These are phyloP conservation scores for Acanthornis magna DNA, from an alignment of 2,797 vertebrate genomes.

Conservation along the genomic window DNA sequence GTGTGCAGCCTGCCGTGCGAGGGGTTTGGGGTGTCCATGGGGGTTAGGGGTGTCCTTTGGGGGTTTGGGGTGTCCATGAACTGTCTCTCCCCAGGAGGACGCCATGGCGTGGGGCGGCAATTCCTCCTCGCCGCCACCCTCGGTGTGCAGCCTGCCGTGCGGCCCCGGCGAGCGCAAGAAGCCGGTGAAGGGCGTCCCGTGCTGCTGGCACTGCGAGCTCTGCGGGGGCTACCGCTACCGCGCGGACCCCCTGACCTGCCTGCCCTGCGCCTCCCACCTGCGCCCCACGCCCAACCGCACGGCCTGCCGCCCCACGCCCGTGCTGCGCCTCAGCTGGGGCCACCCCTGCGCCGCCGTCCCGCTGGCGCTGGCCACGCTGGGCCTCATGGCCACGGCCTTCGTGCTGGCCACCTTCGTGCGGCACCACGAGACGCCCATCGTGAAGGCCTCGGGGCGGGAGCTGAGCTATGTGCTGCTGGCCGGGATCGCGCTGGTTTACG, in stretches of 20 bases:
- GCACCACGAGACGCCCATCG: slow-evolving; percentile 88
- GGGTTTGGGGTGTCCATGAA: neutral
- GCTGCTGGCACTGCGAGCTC: slow-evolving; percentile 94
- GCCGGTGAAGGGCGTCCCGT: slow-evolving; percentile 92
- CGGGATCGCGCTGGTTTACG: slow-evolving; percentile 84
- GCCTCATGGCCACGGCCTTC: slow-evolving; percentile 80
- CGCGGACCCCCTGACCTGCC: slow-evolving; percentile 83
- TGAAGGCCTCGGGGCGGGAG: slow-evolving; percentile 87
- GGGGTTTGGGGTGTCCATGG: too few relatives aligned
- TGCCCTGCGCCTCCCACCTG: slow-evolving; percentile 84
- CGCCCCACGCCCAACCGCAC: slow-evolving; percentile 83
- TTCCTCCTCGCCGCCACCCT: slow-evolving; percentile 63
- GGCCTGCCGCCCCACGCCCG: slow-evolving; percentile 81
- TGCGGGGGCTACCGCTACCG: slow-evolving; percentile 90
- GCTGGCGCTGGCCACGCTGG: slow-evolving; percentile 82
- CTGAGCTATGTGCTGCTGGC: slow-evolving; percentile 88
- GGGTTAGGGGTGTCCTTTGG: neutral
- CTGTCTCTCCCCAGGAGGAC: neutral
- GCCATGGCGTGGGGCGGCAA: neutral
- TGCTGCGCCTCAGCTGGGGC: slow-evolving; percentile 87
- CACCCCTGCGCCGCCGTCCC: slow-evolving; percentile 87
- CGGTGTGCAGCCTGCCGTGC: slow-evolving; percentile 90
- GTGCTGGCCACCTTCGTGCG: slow-evolving; percentile 82
- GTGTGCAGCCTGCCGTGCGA: slow-evolving; percentile 78
- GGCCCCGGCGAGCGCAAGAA: slow-evolving; percentile 86